Conservation (phyloP, 2,797 vertebrate genomes). For the Anomalospiza imberbis region DNA sequence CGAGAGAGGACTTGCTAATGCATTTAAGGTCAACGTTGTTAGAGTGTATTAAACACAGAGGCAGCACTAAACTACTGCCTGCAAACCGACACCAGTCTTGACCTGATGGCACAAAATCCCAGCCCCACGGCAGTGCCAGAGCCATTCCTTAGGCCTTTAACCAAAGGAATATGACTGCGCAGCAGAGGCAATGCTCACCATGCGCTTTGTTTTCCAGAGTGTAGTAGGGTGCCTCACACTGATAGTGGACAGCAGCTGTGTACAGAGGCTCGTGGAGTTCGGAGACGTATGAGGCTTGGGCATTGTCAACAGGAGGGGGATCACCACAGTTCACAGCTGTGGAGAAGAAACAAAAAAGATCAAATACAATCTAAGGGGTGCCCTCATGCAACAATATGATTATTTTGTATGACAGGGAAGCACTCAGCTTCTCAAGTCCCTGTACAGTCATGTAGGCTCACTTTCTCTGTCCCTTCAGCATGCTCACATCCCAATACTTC, state of each 20-base stretch:
- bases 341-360: background rate
- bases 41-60: background rate
- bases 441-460: background rate
- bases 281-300: background rate
- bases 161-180: background rate
- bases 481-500: background rate
- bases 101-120: background rate
- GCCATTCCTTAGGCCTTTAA: background rate
- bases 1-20: background rate
- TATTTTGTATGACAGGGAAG: background rate
- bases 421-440: background rate
- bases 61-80: background rate
- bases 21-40: background rate
- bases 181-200: slow-evolving; percentile 46
- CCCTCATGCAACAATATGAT: background rate
- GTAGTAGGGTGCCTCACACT: slow-evolving; percentile 81
- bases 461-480: background rate
- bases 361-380: background rate
- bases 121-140: accelerated
- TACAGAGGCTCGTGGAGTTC: slow-evolving; percentile 64
- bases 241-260: slow-evolving; percentile 69
- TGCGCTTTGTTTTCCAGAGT: slow-evolving; percentile 64
- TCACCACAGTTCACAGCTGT: slow-evolving; percentile 84
- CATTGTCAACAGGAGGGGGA: slow-evolving; percentile 66
- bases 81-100: background rate